Evolutionary conservation across 2,113 vertebrate genomes (phyloP), one percentile per base, ranked within the genome.

Genomic region (Oreochromis niloticus): DNA sequence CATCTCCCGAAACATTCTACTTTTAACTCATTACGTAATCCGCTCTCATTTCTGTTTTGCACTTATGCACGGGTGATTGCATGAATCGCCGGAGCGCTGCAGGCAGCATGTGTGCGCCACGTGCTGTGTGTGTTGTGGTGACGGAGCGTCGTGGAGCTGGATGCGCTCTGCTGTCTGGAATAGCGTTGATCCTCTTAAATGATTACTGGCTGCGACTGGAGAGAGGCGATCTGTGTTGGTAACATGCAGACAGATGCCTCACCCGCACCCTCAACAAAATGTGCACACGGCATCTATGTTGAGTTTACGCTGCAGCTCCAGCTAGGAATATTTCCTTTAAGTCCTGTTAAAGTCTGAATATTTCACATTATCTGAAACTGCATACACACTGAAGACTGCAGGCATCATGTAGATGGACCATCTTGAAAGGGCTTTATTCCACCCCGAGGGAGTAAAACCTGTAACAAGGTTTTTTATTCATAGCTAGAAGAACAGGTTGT

Each of bases 131-230:
- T 91, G 93, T 94, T 90, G 88, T 93, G 91, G 86, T 89, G 93
- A 85, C 59, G 61, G 14, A 80, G 84, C 79, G 48, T 52, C 80
- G 54, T 85, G 7, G 86, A 91, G 90, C 88, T 88, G 79, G 92
- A 92, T 59, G 87, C 10, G 22, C 85, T 91, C 83, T 57, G 59
- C 91, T 93, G 93, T 96, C 95, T 96, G 94, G 90, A 94, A 93
- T 93, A 95, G 92, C 24, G 6, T 89, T 93, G 92, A 96, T 96
- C 95, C 95, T 95, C 95, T 96, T 95, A 96, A 93, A 92, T 94
- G 94, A 96, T 95, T 95, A 94, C 84, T 46, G 82, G 86, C 86
- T 54, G 32, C 2, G 13, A 73, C 68, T 24, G 71, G 80, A 89
- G 89, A 81, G 82, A 71, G 80, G 55, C 48, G 55, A 87, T 88